Evolutionary conservation across 1,140 invertebrate genomes (phyloP).

Genomic region (Bathynomus jamesi): DNA sequence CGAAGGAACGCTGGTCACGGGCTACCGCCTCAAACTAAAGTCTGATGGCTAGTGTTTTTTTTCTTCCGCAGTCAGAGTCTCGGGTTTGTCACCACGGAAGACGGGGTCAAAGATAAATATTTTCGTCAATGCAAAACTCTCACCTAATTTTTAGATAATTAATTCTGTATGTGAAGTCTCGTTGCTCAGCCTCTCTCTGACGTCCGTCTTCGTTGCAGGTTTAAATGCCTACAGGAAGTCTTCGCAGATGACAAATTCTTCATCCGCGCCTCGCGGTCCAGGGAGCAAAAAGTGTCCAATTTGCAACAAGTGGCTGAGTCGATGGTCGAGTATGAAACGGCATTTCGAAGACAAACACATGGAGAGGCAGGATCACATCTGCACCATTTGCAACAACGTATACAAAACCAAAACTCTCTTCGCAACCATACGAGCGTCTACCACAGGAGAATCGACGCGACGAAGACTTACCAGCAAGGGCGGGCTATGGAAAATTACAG

Average conservation of each 20-base stretch:
- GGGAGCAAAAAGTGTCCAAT: constrained; percentile 22
- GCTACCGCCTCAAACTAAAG: too few species aligned
- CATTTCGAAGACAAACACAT: constrained; percentile 30
- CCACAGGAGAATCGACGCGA: not conserved
- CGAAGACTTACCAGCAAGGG: not conserved
- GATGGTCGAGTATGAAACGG: constrained; percentile 34
- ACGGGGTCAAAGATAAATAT: too few species aligned
- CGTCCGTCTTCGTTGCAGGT: not conserved
- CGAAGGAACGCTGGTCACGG: too few species aligned
- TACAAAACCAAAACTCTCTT: not conserved
- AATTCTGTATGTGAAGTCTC: too few species aligned
- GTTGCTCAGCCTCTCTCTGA: too few species aligned
- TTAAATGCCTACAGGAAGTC: not conserved
- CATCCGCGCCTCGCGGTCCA: not conserved
- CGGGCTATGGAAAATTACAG: not conserved
- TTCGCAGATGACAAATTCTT: not conserved
- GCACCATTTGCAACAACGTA: not conserved
- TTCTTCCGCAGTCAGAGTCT: too few species aligned
- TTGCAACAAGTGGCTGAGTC: constrained; percentile 35
- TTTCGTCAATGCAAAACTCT: too few species aligned
- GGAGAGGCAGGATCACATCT: not conserved
- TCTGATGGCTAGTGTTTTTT: too few species aligned
- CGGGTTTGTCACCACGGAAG: too few species aligned
- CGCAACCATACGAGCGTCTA: not conserved
- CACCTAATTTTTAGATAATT: too few species aligned